Percentiles rank a stretch among this genome's conserved stretches.
Evolutionary conservation across 1,140 invertebrate species (phyloP).

Genomic region (Trachymyrmex septentrionalis): DNA sequence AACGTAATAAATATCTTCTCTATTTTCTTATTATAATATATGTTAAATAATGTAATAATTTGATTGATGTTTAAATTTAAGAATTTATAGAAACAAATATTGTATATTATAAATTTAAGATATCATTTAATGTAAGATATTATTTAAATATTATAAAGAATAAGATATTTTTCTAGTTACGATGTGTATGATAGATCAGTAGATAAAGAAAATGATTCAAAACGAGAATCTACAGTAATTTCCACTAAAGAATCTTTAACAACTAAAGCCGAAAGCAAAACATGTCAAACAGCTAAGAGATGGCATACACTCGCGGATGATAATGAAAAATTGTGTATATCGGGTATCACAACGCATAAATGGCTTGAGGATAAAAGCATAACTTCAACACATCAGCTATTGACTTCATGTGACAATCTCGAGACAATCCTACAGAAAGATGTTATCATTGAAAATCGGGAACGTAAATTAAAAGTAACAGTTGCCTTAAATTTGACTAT

Average conservation of each 20-base stretch:
- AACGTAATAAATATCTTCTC: neutral
- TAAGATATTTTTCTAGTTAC: conserved; percentile 26
- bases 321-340: conserved; percentile 69
- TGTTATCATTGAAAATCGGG: conserved; percentile 48
- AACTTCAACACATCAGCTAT: neutral
- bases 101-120: neutral
- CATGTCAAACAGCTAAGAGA: conserved; percentile 10
- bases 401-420: neutral
- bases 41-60: too few species aligned
- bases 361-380: conserved; percentile 80
- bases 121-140: too few species aligned
- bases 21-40: neutral
- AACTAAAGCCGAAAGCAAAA: neutral
- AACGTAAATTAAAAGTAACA: conserved; percentile 71
- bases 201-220: neutral
- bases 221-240: neutral
- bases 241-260: neutral
- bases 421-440: conserved; percentile 26
- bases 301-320: conserved; percentile 21
- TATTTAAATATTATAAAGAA: neutral
- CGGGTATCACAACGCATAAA: conserved; percentile 80
- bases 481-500: neutral
- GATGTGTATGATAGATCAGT: conserved; percentile 1
- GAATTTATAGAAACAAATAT: neutral
- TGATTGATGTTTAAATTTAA: neutral